Percentiles rank a stretch among this genome's conserved stretches.
Evolutionary conservation across 2,888 invertebrate genomes (phyloP).

Genomic region (Ormia ochracea): DNA sequence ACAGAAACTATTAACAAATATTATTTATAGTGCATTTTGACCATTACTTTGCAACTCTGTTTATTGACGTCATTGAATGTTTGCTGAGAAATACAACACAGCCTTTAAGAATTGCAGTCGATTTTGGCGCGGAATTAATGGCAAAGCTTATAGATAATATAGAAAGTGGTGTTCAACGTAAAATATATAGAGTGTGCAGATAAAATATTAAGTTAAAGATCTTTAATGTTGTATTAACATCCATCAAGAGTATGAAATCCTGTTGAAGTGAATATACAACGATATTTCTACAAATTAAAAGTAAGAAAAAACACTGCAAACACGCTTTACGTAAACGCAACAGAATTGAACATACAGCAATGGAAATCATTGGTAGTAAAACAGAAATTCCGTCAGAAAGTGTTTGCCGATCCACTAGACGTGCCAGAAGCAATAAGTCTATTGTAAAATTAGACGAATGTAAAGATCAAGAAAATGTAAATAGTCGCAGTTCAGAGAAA

Average conservation of each 20-base stretch:
- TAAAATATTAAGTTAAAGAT: not conserved
- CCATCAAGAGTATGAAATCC: not conserved
- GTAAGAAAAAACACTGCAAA: not conserved
- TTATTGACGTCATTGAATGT: not conserved
- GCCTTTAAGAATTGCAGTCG: slow-evolving; percentile 19
- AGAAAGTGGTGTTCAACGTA: slow-evolving; percentile 50
- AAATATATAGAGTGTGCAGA: slow-evolving; percentile 7
- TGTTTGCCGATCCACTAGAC: slow-evolving; percentile 22
- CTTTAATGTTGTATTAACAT: not conserved
- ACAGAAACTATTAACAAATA: too few species aligned
- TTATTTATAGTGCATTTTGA: too few species aligned
- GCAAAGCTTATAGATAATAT: slow-evolving; percentile 34
- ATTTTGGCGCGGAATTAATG: slow-evolving; percentile 53
- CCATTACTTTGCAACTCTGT: not conserved
- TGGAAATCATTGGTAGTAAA: slow-evolving; percentile 15
- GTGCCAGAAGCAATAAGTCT: slow-evolving; percentile 11
- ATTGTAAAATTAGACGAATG: slow-evolving; percentile 9
- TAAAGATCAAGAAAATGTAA: slow-evolving; percentile 46
- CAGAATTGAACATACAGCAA: not conserved
- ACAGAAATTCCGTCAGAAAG: slow-evolving; percentile 10
- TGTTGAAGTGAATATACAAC: not conserved
- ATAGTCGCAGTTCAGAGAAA: slow-evolving; percentile 3
- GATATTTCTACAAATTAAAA: not conserved
- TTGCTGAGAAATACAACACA: slow-evolving; percentile 8
- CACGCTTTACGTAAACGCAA: slow-evolving; percentile 26